Evolutionary conservation across 2,888 invertebrate species (phyloP), one percentile per base, ranked within the genome.

Genomic region (Siphlonurus alternatus): DNA sequence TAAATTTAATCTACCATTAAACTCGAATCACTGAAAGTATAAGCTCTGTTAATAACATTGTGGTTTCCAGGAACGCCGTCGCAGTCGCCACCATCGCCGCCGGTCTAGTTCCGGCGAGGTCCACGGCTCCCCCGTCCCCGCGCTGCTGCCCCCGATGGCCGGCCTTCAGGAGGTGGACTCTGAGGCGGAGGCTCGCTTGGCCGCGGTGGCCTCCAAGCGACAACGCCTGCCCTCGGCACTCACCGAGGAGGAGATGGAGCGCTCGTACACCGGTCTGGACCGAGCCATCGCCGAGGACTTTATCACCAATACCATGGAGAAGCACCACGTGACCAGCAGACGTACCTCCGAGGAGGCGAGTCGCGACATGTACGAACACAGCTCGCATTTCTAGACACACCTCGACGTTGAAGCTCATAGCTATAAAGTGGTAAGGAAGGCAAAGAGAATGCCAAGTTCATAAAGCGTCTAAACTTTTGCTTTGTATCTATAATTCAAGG

Each of bases 261-360:
- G 22, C 7, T 56, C 56, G 5, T 56, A 56, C 56, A 56, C 56
- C 7, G 56, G 56, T 22, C 56, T 56, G 19, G 56, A 56, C 56
- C 56, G 56, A 22, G 56, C 22, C 56, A 56, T 56, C 5, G 56
- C 56, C 20, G 56, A 56, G 56, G 56, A 56, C 56, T 56, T 56
- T 20, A 56, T 56, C n/a, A 20, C 56, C 5, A n/a, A 56, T 20
- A 56, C 56, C n/a, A 56, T 56, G 19, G 56, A 56, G 22, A 56
- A 22, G 20, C 56, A 56, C 56, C 56, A n/a, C 7, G 38, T n/a
- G n/a, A n/a, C n/a, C n/a, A n/a, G n/a, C n/a, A n/a, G 38, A 10
- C 38, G 38, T 38, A 38, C 15, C 38, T 38, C 38, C 15, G 15
- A 5, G 7, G 15, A 5, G 7, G 38, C 38, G 15, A 38, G 38